Evolutionary conservation across 2,888 invertebrate genomes (phyloP), one percentile per base, ranked within the genome.

Genomic region (Pterostichus madidus): DNA sequence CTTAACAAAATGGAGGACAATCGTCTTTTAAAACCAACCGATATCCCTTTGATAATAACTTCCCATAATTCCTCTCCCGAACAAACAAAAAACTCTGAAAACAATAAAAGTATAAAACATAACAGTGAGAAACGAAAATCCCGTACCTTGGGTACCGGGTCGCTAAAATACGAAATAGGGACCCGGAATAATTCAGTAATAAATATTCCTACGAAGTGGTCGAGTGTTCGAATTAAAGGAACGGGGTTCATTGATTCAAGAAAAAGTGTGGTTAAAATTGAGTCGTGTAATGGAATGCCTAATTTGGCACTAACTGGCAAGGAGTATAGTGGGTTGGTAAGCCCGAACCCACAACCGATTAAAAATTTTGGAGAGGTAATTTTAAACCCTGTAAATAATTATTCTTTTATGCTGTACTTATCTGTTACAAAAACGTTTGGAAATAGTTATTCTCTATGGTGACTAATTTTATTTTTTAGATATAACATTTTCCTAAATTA

Each of bases 151-250:
- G 80, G 84, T n/a, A 88, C 89, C 31, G 89, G 90, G 39, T 89
- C 89, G 59, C 86, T 90, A 49, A 90, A 90, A 84, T 89, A 89
- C 85, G 83, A 83, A 13, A 87, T 88, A 77, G 89, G 89, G 3
- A n/a, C 78, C 1, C 85, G 90, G 15, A 89, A 89, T 84, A 86
- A 87, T 75, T 89, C 89, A 31, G 86, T 88, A 24, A 85, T 88
- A 17, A 89, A 87, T 84, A 87, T 89, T 44, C 89, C 92, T 86
- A 90, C 93, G 77, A 93, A 93, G 90, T 93, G 93, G 91, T 93
- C 93, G 86, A 93, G 93, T 85, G 93, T 93, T 86, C 91, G 93
- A 85, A 93, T 93, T 85, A 92, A 91, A 88, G 93, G 93, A 87
- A 93, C 93, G 85, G 92, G 93, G 85, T 93, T 92, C 89, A 92